Evolutionary conservation across 2,113 vertebrate species (phyloP).

Genomic region (Gallinago undulata): DNA sequence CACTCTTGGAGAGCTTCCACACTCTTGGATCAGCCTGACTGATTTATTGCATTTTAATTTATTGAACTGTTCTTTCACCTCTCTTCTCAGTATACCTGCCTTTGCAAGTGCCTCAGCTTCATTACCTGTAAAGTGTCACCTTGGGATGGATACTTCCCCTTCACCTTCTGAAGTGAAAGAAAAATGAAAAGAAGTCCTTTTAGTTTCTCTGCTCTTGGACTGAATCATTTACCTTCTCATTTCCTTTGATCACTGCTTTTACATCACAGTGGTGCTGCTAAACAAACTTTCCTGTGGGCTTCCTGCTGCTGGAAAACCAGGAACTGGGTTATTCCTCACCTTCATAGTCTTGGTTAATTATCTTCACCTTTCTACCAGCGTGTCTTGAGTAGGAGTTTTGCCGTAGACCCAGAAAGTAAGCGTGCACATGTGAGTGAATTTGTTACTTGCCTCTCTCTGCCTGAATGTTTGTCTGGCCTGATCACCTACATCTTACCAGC

Average conservation of each 20-base stretch:
- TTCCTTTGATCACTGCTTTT: neutral
- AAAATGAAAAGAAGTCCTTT: conserved; percentile 13
- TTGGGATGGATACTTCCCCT: conserved; percentile 48
- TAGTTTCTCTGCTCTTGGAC: neutral
- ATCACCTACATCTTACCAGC: neutral
- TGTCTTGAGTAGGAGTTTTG: neutral
- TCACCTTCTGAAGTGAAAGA: conserved; percentile 28
- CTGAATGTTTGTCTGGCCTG: neutral
- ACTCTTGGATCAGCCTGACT: neutral
- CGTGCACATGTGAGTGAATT: neutral
- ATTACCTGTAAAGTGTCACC: conserved; percentile 40
- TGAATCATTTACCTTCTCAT: neutral
- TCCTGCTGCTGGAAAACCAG: neutral
- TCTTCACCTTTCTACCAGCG: neutral
- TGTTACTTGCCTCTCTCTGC: neutral
- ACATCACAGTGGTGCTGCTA: neutral
- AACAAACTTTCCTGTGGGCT: neutral
- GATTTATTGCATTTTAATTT: conserved; percentile 54
- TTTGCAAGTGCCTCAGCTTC: neutral
- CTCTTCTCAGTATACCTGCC: neutral
- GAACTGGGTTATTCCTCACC: neutral
- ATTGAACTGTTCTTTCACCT: conserved; percentile 37
- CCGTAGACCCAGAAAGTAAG: neutral
- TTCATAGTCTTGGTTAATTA: neutral
- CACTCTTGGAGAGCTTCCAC: neutral